These are phyloP conservation scores for Albula goreensis DNA, from an alignment of 2,113 vertebrate species.

Conservation along the genomic window DNA sequence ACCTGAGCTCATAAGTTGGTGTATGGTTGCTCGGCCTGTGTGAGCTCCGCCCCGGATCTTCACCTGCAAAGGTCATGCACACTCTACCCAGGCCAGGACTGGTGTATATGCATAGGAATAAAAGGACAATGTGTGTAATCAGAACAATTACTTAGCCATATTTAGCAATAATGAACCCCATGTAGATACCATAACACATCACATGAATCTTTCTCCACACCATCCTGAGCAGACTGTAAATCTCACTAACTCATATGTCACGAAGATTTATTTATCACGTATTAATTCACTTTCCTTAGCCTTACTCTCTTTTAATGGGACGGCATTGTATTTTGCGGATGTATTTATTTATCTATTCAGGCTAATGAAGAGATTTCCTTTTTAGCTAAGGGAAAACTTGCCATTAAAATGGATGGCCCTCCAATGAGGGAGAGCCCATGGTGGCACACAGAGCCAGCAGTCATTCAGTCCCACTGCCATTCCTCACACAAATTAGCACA, in stretches of 20 bases:
- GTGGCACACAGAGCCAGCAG: conserved; percentile 40
- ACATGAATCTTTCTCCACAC: conserved; percentile 39
- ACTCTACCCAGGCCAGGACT: neutral
- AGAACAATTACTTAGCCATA: conserved; percentile 27
- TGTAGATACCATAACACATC: conserved; percentile 12
- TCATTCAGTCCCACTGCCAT: conserved; percentile 59
- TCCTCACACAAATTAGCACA: conserved; percentile 57
- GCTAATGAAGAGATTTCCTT: conserved; percentile 45
- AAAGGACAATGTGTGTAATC: conserved; percentile 21
- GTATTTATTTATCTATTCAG: conserved; percentile 25
- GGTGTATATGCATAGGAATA: conserved; percentile 18
- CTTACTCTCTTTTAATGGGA: conserved; percentile 61
- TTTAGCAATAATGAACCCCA: conserved; percentile 10
- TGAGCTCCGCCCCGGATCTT: neutral
- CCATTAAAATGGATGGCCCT: conserved; percentile 59
- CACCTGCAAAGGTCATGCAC: neutral
- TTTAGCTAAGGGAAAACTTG: conserved; percentile 62
- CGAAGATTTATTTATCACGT: conserved; percentile 54
- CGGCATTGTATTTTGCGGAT: conserved; percentile 56
- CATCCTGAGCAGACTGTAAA: conserved; percentile 51
- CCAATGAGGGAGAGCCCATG: conserved; percentile 57
- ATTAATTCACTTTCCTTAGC: conserved; percentile 59
- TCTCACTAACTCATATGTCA: conserved; percentile 52
- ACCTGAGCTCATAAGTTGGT: neutral
- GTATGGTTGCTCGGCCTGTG: neutral